These are phyloP conservation scores for Copsychus sechellarum DNA, from an alignment of 2,113 vertebrate genomes.

Conservation along the genomic window DNA sequence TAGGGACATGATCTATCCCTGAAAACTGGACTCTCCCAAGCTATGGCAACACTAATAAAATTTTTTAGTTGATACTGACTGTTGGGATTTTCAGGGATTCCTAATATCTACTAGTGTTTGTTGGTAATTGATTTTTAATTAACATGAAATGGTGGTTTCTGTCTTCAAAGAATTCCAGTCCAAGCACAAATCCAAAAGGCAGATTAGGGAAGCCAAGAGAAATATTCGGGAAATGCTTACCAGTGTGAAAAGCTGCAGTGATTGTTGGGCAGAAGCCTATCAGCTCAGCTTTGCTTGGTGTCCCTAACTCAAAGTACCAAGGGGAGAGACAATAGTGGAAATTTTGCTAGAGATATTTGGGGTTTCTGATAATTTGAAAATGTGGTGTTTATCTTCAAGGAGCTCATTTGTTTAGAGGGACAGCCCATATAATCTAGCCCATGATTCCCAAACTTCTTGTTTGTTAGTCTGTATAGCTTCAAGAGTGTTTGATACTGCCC, in stretches of 20 bases:
- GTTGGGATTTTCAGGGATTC: background rate
- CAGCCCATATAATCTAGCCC: background rate
- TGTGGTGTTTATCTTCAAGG: background rate
- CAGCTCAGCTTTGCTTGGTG: background rate
- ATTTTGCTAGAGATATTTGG: background rate
- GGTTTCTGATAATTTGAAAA: background rate
- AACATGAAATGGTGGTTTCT: background rate
- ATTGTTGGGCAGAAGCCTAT: background rate
- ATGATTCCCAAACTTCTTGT: background rate
- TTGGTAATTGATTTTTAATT: background rate
- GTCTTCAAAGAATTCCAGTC: background rate
- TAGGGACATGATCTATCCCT: background rate
- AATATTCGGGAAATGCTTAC: background rate
- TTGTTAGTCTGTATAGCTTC: background rate
- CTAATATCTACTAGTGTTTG: background rate
- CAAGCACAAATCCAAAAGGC: background rate
- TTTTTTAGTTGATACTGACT: background rate
- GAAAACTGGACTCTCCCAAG: background rate
- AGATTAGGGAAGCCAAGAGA: background rate
- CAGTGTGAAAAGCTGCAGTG: background rate
- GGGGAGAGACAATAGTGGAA: background rate
- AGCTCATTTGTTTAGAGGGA: background rate
- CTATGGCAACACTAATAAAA: background rate
- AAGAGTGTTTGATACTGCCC: background rate
- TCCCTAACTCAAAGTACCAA: background rate